phyloP scores from a whole-genome alignment of 2,113 vertebrate genomes.

The Podilymbus podiceps region DNA sequence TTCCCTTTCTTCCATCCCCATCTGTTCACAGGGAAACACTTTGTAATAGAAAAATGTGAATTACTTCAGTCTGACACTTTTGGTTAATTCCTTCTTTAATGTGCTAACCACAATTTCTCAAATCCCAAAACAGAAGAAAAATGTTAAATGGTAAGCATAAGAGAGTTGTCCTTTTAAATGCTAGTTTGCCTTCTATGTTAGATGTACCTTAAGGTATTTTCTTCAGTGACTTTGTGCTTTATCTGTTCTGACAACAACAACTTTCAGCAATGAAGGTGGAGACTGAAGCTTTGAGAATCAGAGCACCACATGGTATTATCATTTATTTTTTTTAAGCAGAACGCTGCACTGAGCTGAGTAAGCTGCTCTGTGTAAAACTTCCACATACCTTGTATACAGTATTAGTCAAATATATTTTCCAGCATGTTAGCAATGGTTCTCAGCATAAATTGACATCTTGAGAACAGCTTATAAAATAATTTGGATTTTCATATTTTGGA shows the following conservation, averaged over 20 bases:
- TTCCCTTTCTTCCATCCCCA: neutral
- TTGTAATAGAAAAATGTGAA: neutral
- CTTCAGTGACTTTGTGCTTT: neutral
- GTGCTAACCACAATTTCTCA: neutral
- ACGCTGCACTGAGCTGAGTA: neutral
- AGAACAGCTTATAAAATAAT: neutral
- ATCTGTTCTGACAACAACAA: constrained; percentile 11
- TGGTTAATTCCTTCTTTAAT: neutral
- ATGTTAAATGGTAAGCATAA: neutral
- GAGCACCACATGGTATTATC: neutral
- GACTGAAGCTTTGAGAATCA: neutral
- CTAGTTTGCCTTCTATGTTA: neutral
- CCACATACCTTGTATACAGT: neutral
- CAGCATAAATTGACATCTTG: neutral
- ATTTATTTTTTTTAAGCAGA: neutral
- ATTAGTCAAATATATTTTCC: neutral
- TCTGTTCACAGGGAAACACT: neutral
- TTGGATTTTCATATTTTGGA: neutral
- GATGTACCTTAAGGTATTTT: neutral
- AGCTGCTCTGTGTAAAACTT: neutral
- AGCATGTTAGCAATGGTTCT: neutral
- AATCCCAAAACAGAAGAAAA: neutral
- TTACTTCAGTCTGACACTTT: neutral
- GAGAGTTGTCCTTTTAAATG: neutral
- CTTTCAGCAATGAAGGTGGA: neutral